phyloP scores from a whole-genome alignment of 2,113 vertebrate genomes.

The Pollachius pollachius region DNA sequence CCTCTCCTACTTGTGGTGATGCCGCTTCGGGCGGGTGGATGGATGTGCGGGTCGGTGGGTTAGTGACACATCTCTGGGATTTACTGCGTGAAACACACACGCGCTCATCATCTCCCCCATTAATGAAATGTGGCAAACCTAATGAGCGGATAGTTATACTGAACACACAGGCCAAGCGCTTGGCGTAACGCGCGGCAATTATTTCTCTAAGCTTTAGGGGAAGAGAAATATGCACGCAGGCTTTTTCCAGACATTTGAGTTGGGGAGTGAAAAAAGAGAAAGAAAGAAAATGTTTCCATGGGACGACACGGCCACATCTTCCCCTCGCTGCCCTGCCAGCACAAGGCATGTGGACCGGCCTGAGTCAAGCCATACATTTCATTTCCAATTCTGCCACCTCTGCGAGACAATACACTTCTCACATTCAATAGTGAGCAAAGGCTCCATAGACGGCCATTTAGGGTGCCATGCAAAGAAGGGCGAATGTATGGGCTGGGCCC shows the following conservation, averaged over 20 bases:
- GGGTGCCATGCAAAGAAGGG: slow-evolving; percentile 44
- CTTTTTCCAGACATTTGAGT: slow-evolving; percentile 70
- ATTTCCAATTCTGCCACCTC: slow-evolving; percentile 68
- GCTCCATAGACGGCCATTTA: slow-evolving; percentile 20
- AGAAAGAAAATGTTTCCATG: slow-evolving; percentile 59
- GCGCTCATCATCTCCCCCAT: slow-evolving; percentile 15
- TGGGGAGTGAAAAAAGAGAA: slow-evolving; percentile 20
- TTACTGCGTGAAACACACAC: slow-evolving; percentile 29
- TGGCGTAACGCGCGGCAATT: slow-evolving; percentile 62
- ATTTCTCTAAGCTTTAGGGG: slow-evolving; percentile 60
- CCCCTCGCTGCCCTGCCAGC: slow-evolving; percentile 55
- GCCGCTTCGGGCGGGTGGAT: slow-evolving; percentile 36
- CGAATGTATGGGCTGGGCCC: slow-evolving; percentile 18
- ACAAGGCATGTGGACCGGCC: slow-evolving; percentile 56
- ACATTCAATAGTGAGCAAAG: slow-evolving; percentile 45
- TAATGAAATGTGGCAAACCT: slow-evolving; percentile 43
- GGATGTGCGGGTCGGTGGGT: slow-evolving; percentile 1
- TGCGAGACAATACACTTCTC: slow-evolving; percentile 60
- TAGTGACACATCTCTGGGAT: slow-evolving; percentile 42
- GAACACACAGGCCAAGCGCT: slow-evolving; percentile 39
- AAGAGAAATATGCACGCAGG: slow-evolving; percentile 50
- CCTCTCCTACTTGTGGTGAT: slow-evolving; percentile 51
- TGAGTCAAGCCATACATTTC: slow-evolving; percentile 47
- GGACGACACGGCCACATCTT: slow-evolving; percentile 67
- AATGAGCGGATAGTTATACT: slow-evolving; percentile 31